Conservation (phyloP, 1,140 invertebrate genomes). For the Drosophila malerkotliana region DNA sequence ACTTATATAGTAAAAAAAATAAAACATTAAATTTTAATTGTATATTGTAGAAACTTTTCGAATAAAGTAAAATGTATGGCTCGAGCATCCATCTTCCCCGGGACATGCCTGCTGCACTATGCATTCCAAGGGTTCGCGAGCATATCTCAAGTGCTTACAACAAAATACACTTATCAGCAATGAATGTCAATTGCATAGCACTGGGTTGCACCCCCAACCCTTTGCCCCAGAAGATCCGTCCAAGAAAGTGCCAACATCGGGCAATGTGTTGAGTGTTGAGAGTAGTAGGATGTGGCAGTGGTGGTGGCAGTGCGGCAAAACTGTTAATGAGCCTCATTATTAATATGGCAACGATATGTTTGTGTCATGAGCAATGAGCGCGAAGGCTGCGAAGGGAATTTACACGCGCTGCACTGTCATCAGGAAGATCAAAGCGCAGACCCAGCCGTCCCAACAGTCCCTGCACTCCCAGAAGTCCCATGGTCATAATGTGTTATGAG, state of each 20-base stretch:
- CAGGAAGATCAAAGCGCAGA: constrained; percentile 68
- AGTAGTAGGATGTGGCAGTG: constrained; percentile 15
- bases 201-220: background rate
- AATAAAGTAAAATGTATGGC: constrained; percentile 1
- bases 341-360: constrained; percentile 79
- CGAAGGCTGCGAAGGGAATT: constrained; percentile 51
- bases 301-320: constrained; percentile 54
- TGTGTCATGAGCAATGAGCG: constrained; percentile 63
- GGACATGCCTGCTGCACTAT: constrained; percentile 5
- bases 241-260: constrained; percentile 39
- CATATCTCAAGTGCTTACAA: constrained; percentile 70
- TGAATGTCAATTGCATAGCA: constrained; percentile 71
- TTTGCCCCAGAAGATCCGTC: background rate
- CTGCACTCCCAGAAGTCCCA: constrained; percentile 27
- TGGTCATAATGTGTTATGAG: constrained; percentile 77
- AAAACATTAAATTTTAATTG: too few species aligned
- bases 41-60: too few species aligned
- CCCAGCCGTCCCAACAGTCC: constrained; percentile 4
- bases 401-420: constrained; percentile 62
- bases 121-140: constrained; percentile 20
- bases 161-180: constrained; percentile 77
- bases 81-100: constrained; percentile 9
- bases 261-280: constrained; percentile 62
- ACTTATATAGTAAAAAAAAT: too few species aligned
- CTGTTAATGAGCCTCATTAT: constrained; percentile 80